Conservation (phyloP, 2,888 invertebrate species). For the Patella pellucida region DNA sequence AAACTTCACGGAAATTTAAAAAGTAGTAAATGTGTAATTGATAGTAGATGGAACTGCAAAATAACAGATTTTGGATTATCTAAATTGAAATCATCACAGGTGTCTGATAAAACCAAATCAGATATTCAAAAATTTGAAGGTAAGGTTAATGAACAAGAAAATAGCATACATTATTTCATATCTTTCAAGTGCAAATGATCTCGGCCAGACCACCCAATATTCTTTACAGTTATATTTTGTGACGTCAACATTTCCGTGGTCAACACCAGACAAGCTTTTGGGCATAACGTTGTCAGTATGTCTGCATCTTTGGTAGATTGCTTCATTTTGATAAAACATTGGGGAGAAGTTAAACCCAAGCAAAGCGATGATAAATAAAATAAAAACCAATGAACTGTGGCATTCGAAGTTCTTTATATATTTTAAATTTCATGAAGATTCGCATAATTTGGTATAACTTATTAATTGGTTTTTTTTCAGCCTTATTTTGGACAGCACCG, state of each 20-base stretch:
- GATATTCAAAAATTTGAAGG: constrained; percentile 25
- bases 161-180: no score
- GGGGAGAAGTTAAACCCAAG: no score
- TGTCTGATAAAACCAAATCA: constrained; percentile 24
- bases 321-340: no score
- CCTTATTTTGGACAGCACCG: constrained; percentile 63
- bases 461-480: constrained; percentile 33
- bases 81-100: constrained; percentile 37
- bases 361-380: no score
- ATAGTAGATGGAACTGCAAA: constrained; percentile 65
- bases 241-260: no score
- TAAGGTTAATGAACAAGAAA: constrained; percentile 6
- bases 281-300: no score
- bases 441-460: neutral
- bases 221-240: no score
- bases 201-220: no score
- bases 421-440: neutral
- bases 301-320: no score
- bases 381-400: no score
- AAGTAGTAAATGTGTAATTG: constrained; percentile 62
- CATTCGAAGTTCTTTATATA: neutral
- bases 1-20: constrained; percentile 60
- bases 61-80: constrained; percentile 61
- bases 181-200: no score
- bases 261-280: no score